Base-by-base conservation (phyloP, 2,113 vertebrate species). In the Cheilinus undulatus region DNA sequence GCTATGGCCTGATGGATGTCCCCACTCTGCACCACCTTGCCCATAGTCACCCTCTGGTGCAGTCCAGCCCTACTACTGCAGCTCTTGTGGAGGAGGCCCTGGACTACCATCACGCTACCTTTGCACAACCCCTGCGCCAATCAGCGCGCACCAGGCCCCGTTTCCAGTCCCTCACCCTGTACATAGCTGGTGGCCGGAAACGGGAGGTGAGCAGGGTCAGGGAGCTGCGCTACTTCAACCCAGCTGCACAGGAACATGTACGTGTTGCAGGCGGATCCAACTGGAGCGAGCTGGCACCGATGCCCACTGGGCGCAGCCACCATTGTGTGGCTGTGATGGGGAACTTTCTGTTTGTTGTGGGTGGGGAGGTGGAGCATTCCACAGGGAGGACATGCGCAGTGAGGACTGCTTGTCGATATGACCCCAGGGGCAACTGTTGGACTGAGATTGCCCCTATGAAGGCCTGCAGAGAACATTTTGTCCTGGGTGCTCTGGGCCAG, bases 311-410 rank as follows among this genome's bases (percentile, higher is more conserved):
- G 24, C 95, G 97, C 69, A 99, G 97, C 87, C 97, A 99, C 83
- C 97, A 99, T 61, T 97, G 97, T 1, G 95, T 97, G n/a, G 96
- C 97, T 0, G 95, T 97, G 53, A 97, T 99, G 96, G 97, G 97
- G 20, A 94, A 97, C 90, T 99, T 99, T 30, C 91, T 99, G 15
- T 99, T 98, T 51, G 97, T 97, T 0, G 97, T 96, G 0, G 97
- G 97, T 0, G 97, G 97, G 1, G 97, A 99, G 78, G 96, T 95
- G 11, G 97, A 99, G 85, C 96, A 98, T 5, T 84, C 94, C 69
- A 97, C 94, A 0, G 97, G 97, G 15, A 95, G 97, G 82, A 96
- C 94, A 0, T 97, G 97, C 22, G 97, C 97, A 0, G 97, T 99
- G 65, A 93, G 97, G 69, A 97, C 95, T 3, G 97, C 96, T 3